A percentile compares a stretch with the other conserved stretches of the same genome.
phyloP scores from a whole-genome alignment of 2,888 invertebrate genomes.

The Nezara viridula region DNA sequence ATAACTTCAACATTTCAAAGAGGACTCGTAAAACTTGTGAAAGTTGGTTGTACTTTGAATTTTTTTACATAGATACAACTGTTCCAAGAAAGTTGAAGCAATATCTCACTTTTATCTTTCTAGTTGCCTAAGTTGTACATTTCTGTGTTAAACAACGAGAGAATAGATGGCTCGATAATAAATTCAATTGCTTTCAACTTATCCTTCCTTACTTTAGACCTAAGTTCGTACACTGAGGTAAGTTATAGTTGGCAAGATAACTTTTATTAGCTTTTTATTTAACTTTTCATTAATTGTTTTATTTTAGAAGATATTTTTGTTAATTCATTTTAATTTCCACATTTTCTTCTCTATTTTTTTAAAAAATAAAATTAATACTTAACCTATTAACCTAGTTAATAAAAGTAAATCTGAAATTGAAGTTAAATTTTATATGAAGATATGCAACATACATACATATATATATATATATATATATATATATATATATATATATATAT shows the following conservation, averaged over 20 bases:
- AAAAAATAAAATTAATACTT: too few relatives aligned
- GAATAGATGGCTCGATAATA: conserved; percentile 17
- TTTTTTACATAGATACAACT: conserved; percentile 43
- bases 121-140: conserved; percentile 16
- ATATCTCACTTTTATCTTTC: conserved; percentile 43
- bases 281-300: not conserved
- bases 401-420: too few relatives aligned
- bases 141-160: not conserved
- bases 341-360: too few relatives aligned
- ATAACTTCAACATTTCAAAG: conserved; percentile 14
- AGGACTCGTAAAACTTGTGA: not conserved
- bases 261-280: too few relatives aligned
- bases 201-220: not conserved
- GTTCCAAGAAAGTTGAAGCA: not conserved
- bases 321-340: too few relatives aligned
- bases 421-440: too few relatives aligned
- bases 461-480: too few relatives aligned
- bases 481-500: too few relatives aligned
- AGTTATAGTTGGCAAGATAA: not conserved
- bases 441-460: too few relatives aligned
- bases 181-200: conserved; percentile 10
- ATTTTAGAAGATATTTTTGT: too few relatives aligned
- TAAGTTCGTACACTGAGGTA: not conserved
- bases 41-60: conserved; percentile 22
- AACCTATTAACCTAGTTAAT: too few relatives aligned